Evolutionary conservation across 2,888 invertebrate species (phyloP).

Genomic region (Tachystola acroxantha): DNA sequence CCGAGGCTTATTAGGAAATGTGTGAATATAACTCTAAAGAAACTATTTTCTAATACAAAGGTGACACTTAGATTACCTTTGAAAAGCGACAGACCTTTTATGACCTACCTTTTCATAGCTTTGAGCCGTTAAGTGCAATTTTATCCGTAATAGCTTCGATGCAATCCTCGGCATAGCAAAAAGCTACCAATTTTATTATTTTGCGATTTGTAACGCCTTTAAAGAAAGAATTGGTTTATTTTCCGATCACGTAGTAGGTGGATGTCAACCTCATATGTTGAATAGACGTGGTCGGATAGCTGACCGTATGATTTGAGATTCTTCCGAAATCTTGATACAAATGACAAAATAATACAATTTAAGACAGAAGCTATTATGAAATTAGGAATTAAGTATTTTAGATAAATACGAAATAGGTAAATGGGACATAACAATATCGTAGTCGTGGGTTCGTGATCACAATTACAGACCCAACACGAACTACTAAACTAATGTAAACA

Average conservation of each 20-base stretch:
- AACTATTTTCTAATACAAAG: constrained; percentile 5
- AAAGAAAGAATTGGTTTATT: constrained; percentile 21
- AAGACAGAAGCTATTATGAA: too few relatives aligned
- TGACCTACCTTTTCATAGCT: not conserved
- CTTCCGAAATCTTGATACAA: too few relatives aligned
- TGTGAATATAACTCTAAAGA: not conserved
- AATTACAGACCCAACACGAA: constrained; percentile 54
- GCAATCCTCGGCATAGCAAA: constrained; percentile 28
- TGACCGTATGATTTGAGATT: too few relatives aligned
- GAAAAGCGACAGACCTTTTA: not conserved
- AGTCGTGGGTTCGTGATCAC: constrained; percentile 55
- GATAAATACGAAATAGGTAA: constrained; percentile 17
- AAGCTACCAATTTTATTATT: too few relatives aligned
- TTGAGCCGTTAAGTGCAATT: not conserved
- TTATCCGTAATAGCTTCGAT: constrained; percentile 10
- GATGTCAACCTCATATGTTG: too few relatives aligned
- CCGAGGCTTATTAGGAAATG: constrained; percentile 2
- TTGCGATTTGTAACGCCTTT: not conserved
- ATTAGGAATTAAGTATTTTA: too few relatives aligned
- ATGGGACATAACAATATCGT: constrained; percentile 40
- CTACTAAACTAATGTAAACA: constrained; percentile 42
- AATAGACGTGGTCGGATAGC: too few relatives aligned
- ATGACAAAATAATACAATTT: too few relatives aligned
- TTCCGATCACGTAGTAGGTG: constrained; percentile 39
- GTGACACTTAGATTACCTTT: not conserved